phyloP scores from a whole-genome alignment of 1,140 invertebrate genomes.

The Lineus longissimus region DNA sequence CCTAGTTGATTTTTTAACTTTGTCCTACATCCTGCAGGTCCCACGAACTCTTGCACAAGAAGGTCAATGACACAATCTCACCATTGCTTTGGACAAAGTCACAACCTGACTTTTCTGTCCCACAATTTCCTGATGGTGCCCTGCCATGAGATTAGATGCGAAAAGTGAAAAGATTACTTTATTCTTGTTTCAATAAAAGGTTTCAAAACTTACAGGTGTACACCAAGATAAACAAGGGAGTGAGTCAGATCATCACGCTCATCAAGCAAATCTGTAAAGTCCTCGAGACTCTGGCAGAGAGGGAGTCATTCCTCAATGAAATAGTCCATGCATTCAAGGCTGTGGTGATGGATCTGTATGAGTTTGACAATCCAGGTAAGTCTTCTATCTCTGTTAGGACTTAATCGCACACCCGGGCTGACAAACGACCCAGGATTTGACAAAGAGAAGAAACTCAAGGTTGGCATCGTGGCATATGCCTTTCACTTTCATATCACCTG shows the following conservation, averaged over 20 bases:
- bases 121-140: no score
- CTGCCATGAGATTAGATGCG: no score
- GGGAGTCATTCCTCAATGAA: constrained; percentile 36
- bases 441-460: neutral
- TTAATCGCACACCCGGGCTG: neutral
- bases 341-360: constrained; percentile 46
- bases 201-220: constrained; percentile 36
- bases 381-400: neutral
- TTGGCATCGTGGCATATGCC: neutral
- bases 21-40: neutral
- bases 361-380: constrained; percentile 41
- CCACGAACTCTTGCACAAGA: neutral
- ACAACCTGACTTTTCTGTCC: no score
- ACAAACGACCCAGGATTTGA: neutral
- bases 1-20: no score
- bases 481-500: neutral
- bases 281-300: constrained; percentile 40
- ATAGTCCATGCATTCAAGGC: constrained; percentile 49
- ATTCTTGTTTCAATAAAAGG: no score
- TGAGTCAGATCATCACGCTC: constrained; percentile 40
- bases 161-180: no score
- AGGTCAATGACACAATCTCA: no score
- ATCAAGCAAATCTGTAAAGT: constrained; percentile 38
- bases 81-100: no score
- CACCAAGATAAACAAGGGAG: constrained; percentile 39